A percentile compares a stretch with the other conserved stretches of the same genome.
phyloP scores from a whole-genome alignment of 2,888 invertebrate species.

The Nephrotoma guestfalica region DNA sequence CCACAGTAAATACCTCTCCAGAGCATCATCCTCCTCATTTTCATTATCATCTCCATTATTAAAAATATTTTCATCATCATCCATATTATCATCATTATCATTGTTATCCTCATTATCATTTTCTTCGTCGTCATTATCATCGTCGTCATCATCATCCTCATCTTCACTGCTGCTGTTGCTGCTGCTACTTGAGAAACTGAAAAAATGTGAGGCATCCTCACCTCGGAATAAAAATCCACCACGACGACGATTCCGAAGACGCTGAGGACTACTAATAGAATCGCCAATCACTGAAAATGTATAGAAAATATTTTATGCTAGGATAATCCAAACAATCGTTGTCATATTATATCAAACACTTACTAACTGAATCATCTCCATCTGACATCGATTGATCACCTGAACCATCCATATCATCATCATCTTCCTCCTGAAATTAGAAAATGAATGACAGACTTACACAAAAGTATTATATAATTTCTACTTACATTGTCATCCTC shows the following conservation, averaged over 20 bases:
- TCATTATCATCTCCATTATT: neutral
- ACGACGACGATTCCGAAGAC: conserved; percentile 6
- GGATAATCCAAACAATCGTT: neutral
- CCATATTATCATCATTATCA: neutral
- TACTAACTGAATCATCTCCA: conserved; percentile 19
- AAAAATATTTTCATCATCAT: neutral
- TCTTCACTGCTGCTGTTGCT: conserved; percentile 2
- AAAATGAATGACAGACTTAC: conserved; percentile 9
- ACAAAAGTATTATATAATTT: neutral
- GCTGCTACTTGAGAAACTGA: neutral
- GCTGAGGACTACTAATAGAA: neutral
- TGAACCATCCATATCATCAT: conserved; percentile 43
- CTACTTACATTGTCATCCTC: conserved; percentile 68
- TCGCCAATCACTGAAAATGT: neutral
- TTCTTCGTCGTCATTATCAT: conserved; percentile 10
- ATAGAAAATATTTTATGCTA: too few species aligned
- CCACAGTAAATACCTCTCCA: neutral
- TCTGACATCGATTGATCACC: conserved; percentile 39
- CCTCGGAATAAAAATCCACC: conserved; percentile 12
- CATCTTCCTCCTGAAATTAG: conserved; percentile 41
- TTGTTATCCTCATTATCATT: neutral
- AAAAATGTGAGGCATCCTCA: conserved; percentile 9
- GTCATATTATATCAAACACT: neutral
- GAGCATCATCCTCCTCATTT: neutral
- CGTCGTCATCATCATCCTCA: conserved; percentile 10